Evolutionary conservation across 1,140 invertebrate species (phyloP).

Genomic region (Mercenaria mercenaria): DNA sequence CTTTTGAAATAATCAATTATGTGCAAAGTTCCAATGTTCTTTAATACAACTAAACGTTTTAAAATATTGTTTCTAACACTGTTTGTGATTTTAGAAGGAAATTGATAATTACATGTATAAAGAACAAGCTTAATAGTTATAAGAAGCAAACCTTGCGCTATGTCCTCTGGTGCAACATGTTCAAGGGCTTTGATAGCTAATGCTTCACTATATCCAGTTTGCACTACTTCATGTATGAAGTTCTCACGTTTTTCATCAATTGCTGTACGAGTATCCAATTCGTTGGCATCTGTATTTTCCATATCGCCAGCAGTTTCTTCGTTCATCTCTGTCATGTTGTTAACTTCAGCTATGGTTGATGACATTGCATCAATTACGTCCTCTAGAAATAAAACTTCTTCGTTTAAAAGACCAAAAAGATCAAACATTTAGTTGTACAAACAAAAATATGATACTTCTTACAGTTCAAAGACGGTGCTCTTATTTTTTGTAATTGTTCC

Average conservation of each 20-base stretch:
- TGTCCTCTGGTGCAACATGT: conserved; percentile 54
- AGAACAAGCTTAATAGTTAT: too few relatives aligned
- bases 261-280: not conserved
- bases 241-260: conserved; percentile 4
- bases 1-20: too few relatives aligned
- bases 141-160: conserved; percentile 69
- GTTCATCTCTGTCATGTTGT: not conserved
- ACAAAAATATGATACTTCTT: too few relatives aligned
- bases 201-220: conserved; percentile 55
- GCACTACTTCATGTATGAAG: conserved; percentile 52
- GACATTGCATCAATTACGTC: conserved; percentile 62
- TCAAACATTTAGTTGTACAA: too few relatives aligned
- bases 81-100: too few relatives aligned
- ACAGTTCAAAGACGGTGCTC: too few relatives aligned
- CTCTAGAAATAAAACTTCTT: not conserved
- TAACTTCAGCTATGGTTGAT: conserved; percentile 48
- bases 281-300: not conserved
- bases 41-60: too few relatives aligned
- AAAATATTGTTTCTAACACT: too few relatives aligned
- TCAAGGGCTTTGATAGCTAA: conserved; percentile 61
- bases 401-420: too few relatives aligned
- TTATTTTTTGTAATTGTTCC: too few relatives aligned
- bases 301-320: not conserved
- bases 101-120: too few relatives aligned
- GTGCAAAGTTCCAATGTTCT: too few relatives aligned